Evolutionary conservation across 2,888 invertebrate species (phyloP), one percentile per base, ranked within the genome.

Genomic region (Biston betularia): DNA sequence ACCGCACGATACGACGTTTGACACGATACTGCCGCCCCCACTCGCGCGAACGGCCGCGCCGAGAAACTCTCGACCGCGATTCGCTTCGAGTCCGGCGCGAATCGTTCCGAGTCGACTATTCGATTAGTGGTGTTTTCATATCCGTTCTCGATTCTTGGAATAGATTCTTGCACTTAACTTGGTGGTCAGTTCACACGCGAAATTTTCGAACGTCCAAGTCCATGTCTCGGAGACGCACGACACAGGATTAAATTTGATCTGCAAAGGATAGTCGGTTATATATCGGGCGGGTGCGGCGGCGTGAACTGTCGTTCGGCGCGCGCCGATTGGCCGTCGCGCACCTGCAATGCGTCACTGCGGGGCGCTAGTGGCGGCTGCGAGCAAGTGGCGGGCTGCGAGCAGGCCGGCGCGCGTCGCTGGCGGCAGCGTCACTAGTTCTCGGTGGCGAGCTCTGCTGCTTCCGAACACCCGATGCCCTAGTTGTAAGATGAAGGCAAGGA

Each of bases 321-420:
- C 95, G 95, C 94, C 95, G 95, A 96, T 97, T 96, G 96, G 96
- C 95, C 94, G 94, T 89, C 94, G 95, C 95, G 95, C 96, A 97
- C 96, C 97, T 96, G 97, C 97, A 97, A 96, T 97, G 96, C 96
- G 96, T 96, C 96, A 96, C 89, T 91, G 93, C 92, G 92, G 90
- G 89, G 82, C 79, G 85, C 83, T 82, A 81, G 80, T 87, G 71
- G 71, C 68, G 70, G 70, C 68, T 62, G 75, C 75, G 73, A 72
- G 69, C 75, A 74, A 76, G 78, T 69, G 78, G 71, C 69, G 73
- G 73, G 73, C 74, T 67, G 71, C 70, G 75, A 56, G 55, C 44
- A 68, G 76, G 75, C 77, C 24, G 52, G 48, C 48, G 56, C 74
- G 78, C 80, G 70, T 71, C 74, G 73, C 79, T 78, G 74, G 79